Evolutionary conservation across 2,888 invertebrate species (phyloP).

Genomic region (Cryptocephalus primarius): DNA sequence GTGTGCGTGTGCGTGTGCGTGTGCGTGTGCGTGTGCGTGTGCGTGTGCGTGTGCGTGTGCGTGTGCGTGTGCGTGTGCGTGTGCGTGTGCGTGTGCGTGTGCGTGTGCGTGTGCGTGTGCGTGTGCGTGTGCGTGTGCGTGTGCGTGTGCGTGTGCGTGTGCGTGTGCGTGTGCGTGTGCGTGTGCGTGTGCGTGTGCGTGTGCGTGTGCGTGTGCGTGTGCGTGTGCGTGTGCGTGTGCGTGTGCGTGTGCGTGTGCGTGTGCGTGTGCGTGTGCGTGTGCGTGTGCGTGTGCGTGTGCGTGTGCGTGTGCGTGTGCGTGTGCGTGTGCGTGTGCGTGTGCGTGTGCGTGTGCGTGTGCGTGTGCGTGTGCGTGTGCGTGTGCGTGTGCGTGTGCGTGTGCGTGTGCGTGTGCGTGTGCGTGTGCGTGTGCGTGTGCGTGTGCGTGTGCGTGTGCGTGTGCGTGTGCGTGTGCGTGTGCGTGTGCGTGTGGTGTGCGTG

Average conservation of each 20-base stretch:
- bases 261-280: slow-evolving; percentile 1
- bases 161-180: slow-evolving; percentile 1
- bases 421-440: slow-evolving; percentile 1
- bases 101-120: no score
- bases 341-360: slow-evolving; percentile 1
- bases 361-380: slow-evolving; percentile 1
- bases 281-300: slow-evolving; percentile 1
- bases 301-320: slow-evolving; percentile 1
- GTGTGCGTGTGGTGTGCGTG: no score
- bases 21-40: no score
- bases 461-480: not conserved
- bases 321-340: slow-evolving; percentile 1
- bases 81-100: no score
- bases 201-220: slow-evolving; percentile 1
- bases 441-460: not conserved
- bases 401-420: slow-evolving; percentile 1
- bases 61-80: no score
- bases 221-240: slow-evolving; percentile 1
- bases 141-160: no score
- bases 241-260: slow-evolving; percentile 1
- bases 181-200: slow-evolving; percentile 1
- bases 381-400: slow-evolving; percentile 1
- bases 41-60: no score
- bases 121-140: no score
- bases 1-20: no score